Evolutionary conservation across 2,888 invertebrate species (phyloP).

Genomic region (Cosmopolites sordidus): DNA sequence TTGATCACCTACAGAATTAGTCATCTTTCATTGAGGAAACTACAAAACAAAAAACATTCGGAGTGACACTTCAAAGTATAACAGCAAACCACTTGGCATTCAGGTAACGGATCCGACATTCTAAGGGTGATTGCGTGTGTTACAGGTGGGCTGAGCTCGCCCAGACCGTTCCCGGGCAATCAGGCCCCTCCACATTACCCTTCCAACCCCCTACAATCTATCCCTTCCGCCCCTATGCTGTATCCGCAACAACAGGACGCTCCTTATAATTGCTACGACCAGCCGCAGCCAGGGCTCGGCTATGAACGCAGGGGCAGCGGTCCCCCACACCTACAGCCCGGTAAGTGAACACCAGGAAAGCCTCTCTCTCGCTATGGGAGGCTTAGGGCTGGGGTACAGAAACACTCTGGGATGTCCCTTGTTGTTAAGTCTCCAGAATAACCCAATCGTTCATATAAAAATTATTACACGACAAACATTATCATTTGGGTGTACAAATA

Average conservation of each 20-base stretch:
- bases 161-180: constrained; percentile 53
- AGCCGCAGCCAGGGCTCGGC: constrained; percentile 48
- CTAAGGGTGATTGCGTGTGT: constrained; percentile 47
- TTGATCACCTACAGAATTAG: too few species aligned
- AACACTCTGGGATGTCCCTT: too few species aligned
- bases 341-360: constrained; percentile 44
- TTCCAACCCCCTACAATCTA: constrained; percentile 49
- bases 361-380: neutral
- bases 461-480: too few species aligned
- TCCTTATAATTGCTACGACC: constrained; percentile 58
- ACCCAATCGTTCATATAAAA: too few species aligned
- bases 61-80: constrained; percentile 11
- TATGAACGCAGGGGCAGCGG: constrained; percentile 41
- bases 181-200: constrained; percentile 52
- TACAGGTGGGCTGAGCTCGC: constrained; percentile 59
- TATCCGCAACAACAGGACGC: constrained; percentile 47
- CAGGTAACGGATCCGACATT: neutral
- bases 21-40: constrained; percentile 23
- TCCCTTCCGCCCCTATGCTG: constrained; percentile 52
- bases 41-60: constrained; percentile 11
- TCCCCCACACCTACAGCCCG: constrained; percentile 48
- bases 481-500: too few species aligned
- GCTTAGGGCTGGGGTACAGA: constrained; percentile 8
- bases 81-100: constrained; percentile 13
- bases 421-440: too few species aligned